Evolutionary conservation across 1,140 invertebrate genomes (phyloP), one percentile per base, ranked within the genome.

Genomic region (Pteromalus puparum): DNA sequence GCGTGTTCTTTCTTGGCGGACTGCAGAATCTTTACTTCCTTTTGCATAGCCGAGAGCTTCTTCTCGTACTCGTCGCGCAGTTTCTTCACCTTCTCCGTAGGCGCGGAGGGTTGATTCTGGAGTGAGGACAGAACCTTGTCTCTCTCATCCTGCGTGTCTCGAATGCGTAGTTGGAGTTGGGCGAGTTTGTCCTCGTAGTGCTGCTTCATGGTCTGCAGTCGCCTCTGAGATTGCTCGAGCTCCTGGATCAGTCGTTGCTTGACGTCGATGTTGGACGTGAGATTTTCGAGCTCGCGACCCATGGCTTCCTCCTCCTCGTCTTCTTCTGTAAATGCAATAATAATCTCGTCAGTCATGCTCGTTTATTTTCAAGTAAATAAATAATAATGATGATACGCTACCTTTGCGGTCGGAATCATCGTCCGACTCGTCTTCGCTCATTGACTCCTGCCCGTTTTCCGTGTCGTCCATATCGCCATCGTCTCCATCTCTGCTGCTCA

Each of bases 111-210:
- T 46, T 93, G 91, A 18, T 92, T 91, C 53, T 92, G 95, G 91
- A 94, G 92, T 0, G 96, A 95, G 0, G 96, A 94, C n/a, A 99
- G 92, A 0, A 99, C 96, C 90, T 97, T 97, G 92, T 99, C 98
- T 73, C 98, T 94, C 93, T 99, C 99, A 76, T 97, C 95, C 91
- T 99, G 97, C 0, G 98, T 99, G 85, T 96, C 96, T 86, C 95
- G 95, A 74, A 99, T 99, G 88, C 97, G 96, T 5, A 95, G 95
- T 89, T 97, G 96, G n/a, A 99, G 92, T 74, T 97, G 96, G 65
- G 95, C 93, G n/a, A 99, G 93, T 90, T 99, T 98, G 67, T 98
- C 97, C 92, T 99, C 99, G 92, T 99, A 99, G 88, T 99, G 97
- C 84, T 96, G 95, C 77, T 96, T 95, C 94, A 99, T 96, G 0